phyloP scores from a whole-genome alignment of 1,140 invertebrate species.

The Eupristina koningsbergeri region DNA sequence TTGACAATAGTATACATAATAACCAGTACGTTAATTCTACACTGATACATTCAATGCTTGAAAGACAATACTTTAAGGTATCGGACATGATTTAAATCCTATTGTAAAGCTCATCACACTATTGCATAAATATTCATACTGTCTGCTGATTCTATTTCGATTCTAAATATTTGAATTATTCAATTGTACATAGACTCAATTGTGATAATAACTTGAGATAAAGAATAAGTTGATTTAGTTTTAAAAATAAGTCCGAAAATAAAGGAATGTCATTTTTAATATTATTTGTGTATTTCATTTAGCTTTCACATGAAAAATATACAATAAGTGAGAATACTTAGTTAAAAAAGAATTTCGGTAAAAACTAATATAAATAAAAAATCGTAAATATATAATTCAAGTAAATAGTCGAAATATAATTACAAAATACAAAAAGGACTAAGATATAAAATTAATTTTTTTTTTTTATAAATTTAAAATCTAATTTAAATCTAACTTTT shows the following conservation, averaged over 20 bases:
- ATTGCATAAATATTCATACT: neutral
- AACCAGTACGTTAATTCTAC: neutral
- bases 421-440: too few species aligned
- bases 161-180: neutral
- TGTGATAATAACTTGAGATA: neutral
- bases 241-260: neutral
- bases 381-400: too few species aligned
- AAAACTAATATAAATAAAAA: too few species aligned
- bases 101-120: neutral
- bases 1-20: neutral
- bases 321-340: too few species aligned
- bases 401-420: too few species aligned
- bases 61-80: conserved; percentile 1
- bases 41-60: neutral
- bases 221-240: neutral
- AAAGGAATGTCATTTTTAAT: neutral
- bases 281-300: neutral
- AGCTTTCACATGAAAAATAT: too few species aligned
- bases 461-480: too few species aligned
- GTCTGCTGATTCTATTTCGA: conserved; percentile 6
- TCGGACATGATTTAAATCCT: neutral
- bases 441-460: too few species aligned
- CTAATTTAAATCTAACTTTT: too few species aligned
- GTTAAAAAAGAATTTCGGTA: too few species aligned
- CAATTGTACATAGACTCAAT: neutral